Conservation (phyloP, 2,113 vertebrate genomes). For the Synchiropus splendidus region DNA sequence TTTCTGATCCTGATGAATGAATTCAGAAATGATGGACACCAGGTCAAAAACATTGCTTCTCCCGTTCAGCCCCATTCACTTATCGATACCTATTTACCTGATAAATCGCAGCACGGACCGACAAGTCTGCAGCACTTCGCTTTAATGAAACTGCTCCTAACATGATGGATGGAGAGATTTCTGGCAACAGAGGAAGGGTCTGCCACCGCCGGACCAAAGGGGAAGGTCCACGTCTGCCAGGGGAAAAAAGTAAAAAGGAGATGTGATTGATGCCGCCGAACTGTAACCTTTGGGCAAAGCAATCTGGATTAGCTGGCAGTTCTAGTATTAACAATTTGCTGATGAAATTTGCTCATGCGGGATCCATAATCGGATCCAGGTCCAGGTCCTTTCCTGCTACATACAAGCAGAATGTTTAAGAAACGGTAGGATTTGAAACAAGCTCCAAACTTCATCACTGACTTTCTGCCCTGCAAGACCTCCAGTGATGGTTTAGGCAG, state of each 20-base stretch:
- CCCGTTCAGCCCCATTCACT: slow-evolving; percentile 1
- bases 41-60: background rate
- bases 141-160: slow-evolving; percentile 48
- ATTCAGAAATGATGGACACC: background rate
- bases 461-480: too few relatives aligned
- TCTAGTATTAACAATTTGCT: slow-evolving; percentile 30
- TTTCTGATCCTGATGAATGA: background rate
- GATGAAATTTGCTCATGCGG: slow-evolving; percentile 30
- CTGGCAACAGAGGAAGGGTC: slow-evolving; percentile 37
- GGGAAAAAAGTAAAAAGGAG: slow-evolving; percentile 25
- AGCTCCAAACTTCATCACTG: too few relatives aligned
- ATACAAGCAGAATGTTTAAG: too few relatives aligned
- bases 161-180: slow-evolving; percentile 52
- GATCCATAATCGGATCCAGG: too few relatives aligned
- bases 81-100: slow-evolving; percentile 5
- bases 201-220: slow-evolving; percentile 6
- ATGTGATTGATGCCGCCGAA: slow-evolving; percentile 51
- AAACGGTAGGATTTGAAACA: too few relatives aligned
- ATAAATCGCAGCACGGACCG: slow-evolving; percentile 3
- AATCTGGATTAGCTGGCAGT: slow-evolving; percentile 21
- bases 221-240: slow-evolving; percentile 22
- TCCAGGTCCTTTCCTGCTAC: too few relatives aligned
- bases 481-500: background rate
- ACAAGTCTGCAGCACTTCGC: slow-evolving; percentile 39
- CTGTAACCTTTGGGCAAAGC: slow-evolving; percentile 28